A percentile compares a stretch with the other conserved stretches of the same genome.
These are phyloP conservation scores for Netelia virgata DNA, from an alignment of 2,888 invertebrate genomes.

Conservation along the genomic window DNA sequence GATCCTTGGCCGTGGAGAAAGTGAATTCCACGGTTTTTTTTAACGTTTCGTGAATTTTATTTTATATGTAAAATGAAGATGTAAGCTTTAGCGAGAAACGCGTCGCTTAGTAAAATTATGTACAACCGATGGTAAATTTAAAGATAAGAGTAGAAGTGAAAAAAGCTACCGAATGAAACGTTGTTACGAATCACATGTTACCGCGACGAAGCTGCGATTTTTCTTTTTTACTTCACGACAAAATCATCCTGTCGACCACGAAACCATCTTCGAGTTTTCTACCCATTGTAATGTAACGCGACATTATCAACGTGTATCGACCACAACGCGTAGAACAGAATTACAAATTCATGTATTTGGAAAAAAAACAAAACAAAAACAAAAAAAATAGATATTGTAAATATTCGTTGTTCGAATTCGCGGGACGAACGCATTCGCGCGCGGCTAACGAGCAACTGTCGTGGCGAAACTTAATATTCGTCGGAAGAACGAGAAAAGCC, in stretches of 20 bases:
- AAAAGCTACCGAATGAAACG: slow-evolving; percentile 74
- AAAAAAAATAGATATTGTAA: neutral
- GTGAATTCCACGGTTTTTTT: too few relatives aligned
- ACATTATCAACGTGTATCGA: neutral
- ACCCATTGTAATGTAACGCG: slow-evolving; percentile 6
- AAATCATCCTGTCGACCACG: neutral
- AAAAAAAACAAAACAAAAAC: too few relatives aligned
- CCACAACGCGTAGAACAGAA: slow-evolving; percentile 45
- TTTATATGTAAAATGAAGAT: too few relatives aligned
- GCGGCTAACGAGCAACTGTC: slow-evolving; percentile 15
- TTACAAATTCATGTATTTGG: slow-evolving; percentile 33
- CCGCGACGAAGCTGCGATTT: slow-evolving; percentile 50
- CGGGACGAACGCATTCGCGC: slow-evolving; percentile 9
- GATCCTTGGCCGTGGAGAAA: neutral
- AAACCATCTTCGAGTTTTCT: slow-evolving; percentile 34
- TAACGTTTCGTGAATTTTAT: too few relatives aligned
- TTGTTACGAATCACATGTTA: slow-evolving; percentile 8
- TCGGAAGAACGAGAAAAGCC: slow-evolving; percentile 14
- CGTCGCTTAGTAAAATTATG: neutral
- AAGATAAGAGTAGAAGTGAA: slow-evolving; percentile 71
- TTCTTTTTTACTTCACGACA: neutral
- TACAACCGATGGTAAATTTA: neutral
- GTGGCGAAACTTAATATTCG: slow-evolving; percentile 18
- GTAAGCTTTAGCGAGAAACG: too few relatives aligned
- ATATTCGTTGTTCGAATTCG: neutral